Evolutionary conservation across 2,797 vertebrate species (phyloP), one percentile per base, ranked within the genome.

Genomic region (Acanthurus lineatus): DNA sequence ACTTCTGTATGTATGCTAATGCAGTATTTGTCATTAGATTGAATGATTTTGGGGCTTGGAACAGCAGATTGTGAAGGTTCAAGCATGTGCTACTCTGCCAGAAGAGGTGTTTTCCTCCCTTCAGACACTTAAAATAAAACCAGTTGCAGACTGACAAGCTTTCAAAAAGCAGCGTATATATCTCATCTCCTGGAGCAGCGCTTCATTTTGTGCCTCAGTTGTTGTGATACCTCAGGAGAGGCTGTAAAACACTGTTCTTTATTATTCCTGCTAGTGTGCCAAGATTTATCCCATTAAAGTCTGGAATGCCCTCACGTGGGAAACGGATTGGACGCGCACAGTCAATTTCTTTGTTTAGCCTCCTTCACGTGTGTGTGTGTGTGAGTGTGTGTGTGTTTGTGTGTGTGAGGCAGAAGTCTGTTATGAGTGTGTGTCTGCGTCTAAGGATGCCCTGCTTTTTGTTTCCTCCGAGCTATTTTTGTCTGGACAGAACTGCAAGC

Each of bases 241-340:
- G 62, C 73, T 69, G 49, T 79, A 76, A 85, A 89, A 84, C 65
- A 48, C n/a, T 35, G 28, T 40, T 86, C 84, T 86, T 88, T 86
- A 84, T 88, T 81, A 86, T 88, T 76, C 65, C 0, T 25, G 73
- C 78, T 80, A 57, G 72, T 82, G 81, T 81, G 85, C 91, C 91
- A 90, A 86, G 88, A 86, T 91, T 91, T 86, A 87, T 88, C 88
- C 86, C 86, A 86, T 89, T 92, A 89, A 86, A 86, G 84, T 76
- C 79, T 86, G 88, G 86, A 92, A 92, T 90, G 90, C 84, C 87
- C 86, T 91, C 92, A 90, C 79, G 78, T 91, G 90, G 90, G 87
- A 87, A 86, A 79, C 28, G 73, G 85, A 85, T 84, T 83, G 86
- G 81, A 85, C 51, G 72, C 16, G 77, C 82, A 91, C 87, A 89